These are phyloP conservation scores for Drosophila merina DNA, from an alignment of 2,888 invertebrate species.

Conservation along the genomic window DNA sequence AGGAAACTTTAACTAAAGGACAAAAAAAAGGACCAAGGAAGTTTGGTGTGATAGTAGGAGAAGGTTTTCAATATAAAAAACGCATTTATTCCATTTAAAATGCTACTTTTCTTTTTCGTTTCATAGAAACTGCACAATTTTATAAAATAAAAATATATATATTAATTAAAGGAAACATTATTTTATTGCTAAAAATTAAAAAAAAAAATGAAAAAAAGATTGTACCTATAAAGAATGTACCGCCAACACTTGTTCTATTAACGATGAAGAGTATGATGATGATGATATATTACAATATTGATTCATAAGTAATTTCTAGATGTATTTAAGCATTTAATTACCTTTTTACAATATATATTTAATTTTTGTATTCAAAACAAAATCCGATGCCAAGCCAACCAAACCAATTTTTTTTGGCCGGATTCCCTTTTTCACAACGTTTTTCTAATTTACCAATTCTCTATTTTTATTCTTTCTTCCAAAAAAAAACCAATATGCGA, in stretches of 20 bases:
- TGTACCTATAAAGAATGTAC: constrained; percentile 55
- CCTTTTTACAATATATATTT: constrained; percentile 37
- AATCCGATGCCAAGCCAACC: constrained; percentile 25
- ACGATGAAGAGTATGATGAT: constrained; percentile 75
- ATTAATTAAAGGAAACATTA: background rate
- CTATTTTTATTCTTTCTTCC: constrained; percentile 83
- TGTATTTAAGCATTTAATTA: constrained; percentile 73
- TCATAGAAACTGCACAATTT: constrained; percentile 50
- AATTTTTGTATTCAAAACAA: constrained; percentile 30
- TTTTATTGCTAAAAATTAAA: background rate
- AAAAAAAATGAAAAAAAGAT: constrained; percentile 4
- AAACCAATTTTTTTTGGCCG: constrained; percentile 24
- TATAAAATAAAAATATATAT: constrained; percentile 16
- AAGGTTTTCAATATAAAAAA: constrained; percentile 66
- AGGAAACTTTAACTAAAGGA: background rate
- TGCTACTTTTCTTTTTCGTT: constrained; percentile 63
- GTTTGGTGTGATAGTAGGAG: constrained; percentile 7
- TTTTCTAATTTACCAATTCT: constrained; percentile 80
- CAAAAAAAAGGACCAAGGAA: constrained; percentile 4
- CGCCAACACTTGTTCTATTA: constrained; percentile 72
- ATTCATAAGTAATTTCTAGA: constrained; percentile 57
- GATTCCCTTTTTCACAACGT: constrained; percentile 25
- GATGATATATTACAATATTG: constrained; percentile 39
- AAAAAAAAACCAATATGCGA: constrained; percentile 51
- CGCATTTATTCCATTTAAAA: constrained; percentile 79